Conservation (phyloP, 2,888 invertebrate genomes). For the Agriopis leucophaearia region DNA sequence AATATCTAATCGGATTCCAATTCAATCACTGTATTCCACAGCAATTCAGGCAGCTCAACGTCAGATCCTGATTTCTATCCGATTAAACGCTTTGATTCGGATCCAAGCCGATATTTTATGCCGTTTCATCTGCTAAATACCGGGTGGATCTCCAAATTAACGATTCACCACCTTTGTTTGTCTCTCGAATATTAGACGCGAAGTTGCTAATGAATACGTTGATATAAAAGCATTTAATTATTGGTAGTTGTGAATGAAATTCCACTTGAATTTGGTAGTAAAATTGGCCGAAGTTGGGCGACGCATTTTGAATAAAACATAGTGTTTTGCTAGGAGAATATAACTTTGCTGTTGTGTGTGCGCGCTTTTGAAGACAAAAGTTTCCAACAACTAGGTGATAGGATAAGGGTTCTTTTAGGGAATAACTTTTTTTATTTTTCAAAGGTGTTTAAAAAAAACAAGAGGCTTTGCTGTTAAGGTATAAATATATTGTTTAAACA, state of each 20-base stretch:
- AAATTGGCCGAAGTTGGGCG: constrained; percentile 24
- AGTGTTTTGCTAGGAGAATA: constrained; percentile 12
- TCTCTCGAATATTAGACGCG: constrained; percentile 8
- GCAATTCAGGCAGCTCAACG: constrained; percentile 36
- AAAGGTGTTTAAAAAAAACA: constrained; percentile 22
- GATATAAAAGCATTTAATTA: constrained; percentile 24
- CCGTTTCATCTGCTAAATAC: constrained; percentile 48
- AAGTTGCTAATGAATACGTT: constrained; percentile 32
- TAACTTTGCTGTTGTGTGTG: constrained; percentile 1
- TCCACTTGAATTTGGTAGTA: constrained; percentile 27
- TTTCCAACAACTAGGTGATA: not conserved
- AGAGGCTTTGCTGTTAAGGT: constrained; percentile 37
- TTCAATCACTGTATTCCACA: constrained; percentile 18
- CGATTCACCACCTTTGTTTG: constrained; percentile 36
- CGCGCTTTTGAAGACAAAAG: not conserved
- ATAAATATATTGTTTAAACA: constrained; percentile 38
- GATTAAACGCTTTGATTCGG: constrained; percentile 56
- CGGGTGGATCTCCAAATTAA: constrained; percentile 28
- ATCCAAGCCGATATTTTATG: constrained; percentile 52
- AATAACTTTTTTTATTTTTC: not conserved
- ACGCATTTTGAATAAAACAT: constrained; percentile 28
- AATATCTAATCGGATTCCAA: not conserved
- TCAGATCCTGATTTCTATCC: constrained; percentile 55
- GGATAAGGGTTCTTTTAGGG: not conserved
- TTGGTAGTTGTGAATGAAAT: constrained; percentile 31